These are phyloP conservation scores for Hyperoplus immaculatus DNA, from an alignment of 2,797 vertebrate genomes.

Conservation along the genomic window DNA sequence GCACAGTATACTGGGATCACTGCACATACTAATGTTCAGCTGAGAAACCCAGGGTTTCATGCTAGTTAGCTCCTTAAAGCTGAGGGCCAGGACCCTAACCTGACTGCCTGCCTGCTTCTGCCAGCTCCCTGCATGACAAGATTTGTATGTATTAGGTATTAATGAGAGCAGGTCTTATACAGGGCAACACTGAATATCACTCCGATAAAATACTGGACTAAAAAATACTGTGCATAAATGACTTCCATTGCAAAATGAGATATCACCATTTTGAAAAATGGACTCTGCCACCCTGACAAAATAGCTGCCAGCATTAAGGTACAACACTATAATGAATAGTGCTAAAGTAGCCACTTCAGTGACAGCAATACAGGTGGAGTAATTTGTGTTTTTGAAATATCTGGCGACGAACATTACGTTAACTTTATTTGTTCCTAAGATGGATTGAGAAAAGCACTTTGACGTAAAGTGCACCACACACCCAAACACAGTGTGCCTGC, in stretches of 20 bases:
- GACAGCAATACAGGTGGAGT: slow-evolving; percentile 56
- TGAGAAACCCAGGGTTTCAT: slow-evolving; percentile 27
- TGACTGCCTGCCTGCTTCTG: slow-evolving; percentile 46
- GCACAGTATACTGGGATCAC: slow-evolving; percentile 22
- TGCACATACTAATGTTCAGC: slow-evolving; percentile 42
- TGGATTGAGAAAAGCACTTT: slow-evolving; percentile 10
- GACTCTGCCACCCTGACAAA: slow-evolving; percentile 41
- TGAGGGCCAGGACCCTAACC: slow-evolving; percentile 43
- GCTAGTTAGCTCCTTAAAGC: slow-evolving; percentile 46
- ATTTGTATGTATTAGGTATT: slow-evolving; percentile 63
- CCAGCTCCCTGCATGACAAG: slow-evolving; percentile 42
- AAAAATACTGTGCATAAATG: slow-evolving; percentile 41
- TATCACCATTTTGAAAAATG: slow-evolving; percentile 57
- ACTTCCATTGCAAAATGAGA: slow-evolving; percentile 56
- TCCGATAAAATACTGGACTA: slow-evolving; percentile 39
- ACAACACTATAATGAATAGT: slow-evolving; percentile 44
- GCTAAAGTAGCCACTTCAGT: slow-evolving; percentile 37
- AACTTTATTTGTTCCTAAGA: slow-evolving; percentile 45
- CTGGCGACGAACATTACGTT: slow-evolving; percentile 35
- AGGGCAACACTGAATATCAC: slow-evolving; percentile 42
- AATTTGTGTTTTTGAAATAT: slow-evolving; percentile 50
- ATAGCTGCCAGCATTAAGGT: slow-evolving; percentile 52
- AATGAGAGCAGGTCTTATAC: slow-evolving; percentile 58
- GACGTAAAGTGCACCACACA: not conserved
- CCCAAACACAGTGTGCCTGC: not conserved